phyloP scores from a whole-genome alignment of 2,888 invertebrate genomes.

The Pristionchus maxplancki region DNA sequence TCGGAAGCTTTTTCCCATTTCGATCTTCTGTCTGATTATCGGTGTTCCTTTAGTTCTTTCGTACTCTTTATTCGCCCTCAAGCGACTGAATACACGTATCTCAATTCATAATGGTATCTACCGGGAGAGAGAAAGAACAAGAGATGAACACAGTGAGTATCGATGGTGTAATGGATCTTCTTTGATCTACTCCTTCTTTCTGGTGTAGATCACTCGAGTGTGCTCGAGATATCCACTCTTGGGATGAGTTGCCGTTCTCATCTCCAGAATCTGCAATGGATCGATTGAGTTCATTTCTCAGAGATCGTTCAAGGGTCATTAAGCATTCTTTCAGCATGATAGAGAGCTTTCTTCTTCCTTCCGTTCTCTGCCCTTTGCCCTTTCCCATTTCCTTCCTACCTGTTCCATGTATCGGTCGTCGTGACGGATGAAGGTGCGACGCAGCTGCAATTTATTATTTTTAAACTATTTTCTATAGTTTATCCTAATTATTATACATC shows the following conservation, averaged over 20 bases:
- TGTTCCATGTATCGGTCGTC: constrained; percentile 77
- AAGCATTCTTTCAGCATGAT: neutral
- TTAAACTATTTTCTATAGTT: too few relatives aligned
- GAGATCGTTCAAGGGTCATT: neutral
- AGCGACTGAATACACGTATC: constrained; percentile 43
- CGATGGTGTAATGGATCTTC: neutral
- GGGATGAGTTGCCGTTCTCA: constrained; percentile 78
- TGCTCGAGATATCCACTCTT: constrained; percentile 77
- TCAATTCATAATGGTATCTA: constrained; percentile 24
- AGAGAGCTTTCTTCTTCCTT: neutral
- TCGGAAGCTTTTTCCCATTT: neutral
- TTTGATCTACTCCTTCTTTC: constrained; percentile 59
- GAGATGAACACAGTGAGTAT: constrained; percentile 13
- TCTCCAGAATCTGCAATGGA: constrained; percentile 67
- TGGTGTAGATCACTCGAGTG: constrained; percentile 76
- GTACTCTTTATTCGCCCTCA: constrained; percentile 39
- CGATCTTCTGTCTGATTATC: neutral
- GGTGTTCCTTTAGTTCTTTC: neutral
- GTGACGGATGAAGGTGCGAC: constrained; percentile 77
- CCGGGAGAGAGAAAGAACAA: constrained; percentile 42
- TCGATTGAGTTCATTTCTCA: neutral
- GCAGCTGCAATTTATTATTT: constrained; percentile 68
- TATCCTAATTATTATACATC: too few relatives aligned
- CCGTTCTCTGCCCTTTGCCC: neutral
- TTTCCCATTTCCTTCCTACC: constrained; percentile 51